These are phyloP conservation scores for Drosophila subpulchrella DNA, from an alignment of 1,140 invertebrate species.

Conservation along the genomic window DNA sequence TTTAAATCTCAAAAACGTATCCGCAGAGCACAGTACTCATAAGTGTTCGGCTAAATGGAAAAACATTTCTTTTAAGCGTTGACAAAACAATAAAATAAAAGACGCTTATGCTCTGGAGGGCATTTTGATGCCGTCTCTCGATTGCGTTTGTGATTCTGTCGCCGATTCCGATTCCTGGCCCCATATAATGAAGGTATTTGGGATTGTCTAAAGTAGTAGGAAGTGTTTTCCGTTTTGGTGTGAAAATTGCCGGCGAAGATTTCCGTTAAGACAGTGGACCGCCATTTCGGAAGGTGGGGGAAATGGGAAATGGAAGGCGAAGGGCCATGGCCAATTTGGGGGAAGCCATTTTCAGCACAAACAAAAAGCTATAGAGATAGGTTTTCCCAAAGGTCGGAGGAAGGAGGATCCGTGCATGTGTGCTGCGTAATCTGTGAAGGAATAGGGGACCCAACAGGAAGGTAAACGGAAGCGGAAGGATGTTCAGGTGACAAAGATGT, in stretches of 20 bases:
- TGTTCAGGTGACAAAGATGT: conserved; percentile 65
- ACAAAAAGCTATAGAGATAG: conserved; percentile 57
- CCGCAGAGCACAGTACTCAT: conserved; percentile 71
- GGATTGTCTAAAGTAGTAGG: conserved; percentile 58
- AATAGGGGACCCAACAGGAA: conserved; percentile 36
- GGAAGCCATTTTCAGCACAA: conserved; percentile 52
- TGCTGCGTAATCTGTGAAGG: conserved; percentile 29
- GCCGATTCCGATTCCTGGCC: conserved; percentile 42
- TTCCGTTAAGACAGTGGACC: conserved; percentile 55
- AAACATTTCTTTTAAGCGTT: conserved; percentile 82
- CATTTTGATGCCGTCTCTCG: conserved; percentile 50
- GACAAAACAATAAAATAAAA: conserved; percentile 82
- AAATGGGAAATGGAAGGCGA: background rate
- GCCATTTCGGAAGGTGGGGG: background rate
- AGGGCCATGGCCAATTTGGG: conserved; percentile 57
- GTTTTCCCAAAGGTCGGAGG: conserved; percentile 12
- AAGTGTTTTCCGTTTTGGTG: conserved; percentile 46
- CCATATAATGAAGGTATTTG: conserved; percentile 74
- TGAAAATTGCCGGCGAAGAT: conserved; percentile 67
- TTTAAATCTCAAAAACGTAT: conserved; percentile 67
- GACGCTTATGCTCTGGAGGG: conserved; percentile 70
- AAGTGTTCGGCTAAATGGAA: conserved; percentile 81
- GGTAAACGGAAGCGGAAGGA: conserved; percentile 24
- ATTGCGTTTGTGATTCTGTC: conserved; percentile 51
- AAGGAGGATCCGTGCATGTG: conserved; percentile 21